Base-by-base conservation (phyloP, 1,140 invertebrate genomes). In the Heliconius melpomene region DNA sequence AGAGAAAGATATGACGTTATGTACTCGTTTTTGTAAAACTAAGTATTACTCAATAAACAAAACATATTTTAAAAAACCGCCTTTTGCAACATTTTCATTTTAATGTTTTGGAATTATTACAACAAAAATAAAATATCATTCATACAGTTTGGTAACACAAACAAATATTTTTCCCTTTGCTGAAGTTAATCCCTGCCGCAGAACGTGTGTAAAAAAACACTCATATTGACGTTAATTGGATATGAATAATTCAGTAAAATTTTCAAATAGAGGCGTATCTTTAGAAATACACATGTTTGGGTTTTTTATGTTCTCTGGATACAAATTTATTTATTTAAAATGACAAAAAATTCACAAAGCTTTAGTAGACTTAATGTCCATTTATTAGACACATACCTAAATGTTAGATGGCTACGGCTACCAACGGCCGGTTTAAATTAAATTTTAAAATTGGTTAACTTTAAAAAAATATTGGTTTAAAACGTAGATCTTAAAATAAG, bases 221-320 rank as follows among this genome's bases (percentile, higher is more conserved):
- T 66, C 26, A 29, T 66, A 66, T 29, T 66, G 54, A 60, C n/a
- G n/a, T 66, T 66, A 66, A 29, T 26, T 66, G 60, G 26, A 29
- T 66, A 66, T 66, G 60, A 29, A 66, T 29, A 29, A 66, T 66
- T 66, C 60, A 26, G 26, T 66, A 66, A 66, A 66, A 11, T 26
- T 23, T 36, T 60, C n/a, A 29, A 29, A 66, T 7, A 66, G 2
- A 77, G 3, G 0, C 6, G 50, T 52, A 60, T 60, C 54, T 60
- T 60, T 76, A 66, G 46, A 57, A 60, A 60, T 57, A 23, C 54
- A 52, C 8, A 5, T 66, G 9, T 66, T 66, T 13, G 60, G 3
- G 5, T 46, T 32, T 26, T 5, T 5, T 29, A 29, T 7, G 9
- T n/a, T 66, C 9, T 18, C 50, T 20, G 50, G 50, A 2, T 20